Base-by-base conservation (phyloP, 2,888 invertebrate genomes). In the Nomada lathburiana region DNA sequence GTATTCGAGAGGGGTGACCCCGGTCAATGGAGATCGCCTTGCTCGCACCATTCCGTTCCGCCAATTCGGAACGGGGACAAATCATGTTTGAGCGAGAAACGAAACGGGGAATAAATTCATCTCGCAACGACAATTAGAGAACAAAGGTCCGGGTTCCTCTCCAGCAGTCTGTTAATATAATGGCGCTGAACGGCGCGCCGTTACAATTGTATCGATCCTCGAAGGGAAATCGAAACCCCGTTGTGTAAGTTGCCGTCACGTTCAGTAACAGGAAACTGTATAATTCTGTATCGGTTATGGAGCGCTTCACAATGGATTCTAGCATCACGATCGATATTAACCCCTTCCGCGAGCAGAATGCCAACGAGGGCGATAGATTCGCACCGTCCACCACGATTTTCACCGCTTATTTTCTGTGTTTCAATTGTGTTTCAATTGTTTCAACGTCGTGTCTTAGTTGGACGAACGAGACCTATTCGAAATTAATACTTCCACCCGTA, bases 171-270 rank as follows among this genome's bases (percentile, higher is more conserved):
- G n/a, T 67, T 26, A 55, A 83, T n/a, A 70, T 42, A 62, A 64
- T 36, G 7, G 36, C 1, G 36, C 36, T 36, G 7, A 36, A 36
- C 7, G 36, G 36, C 63, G 18, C 50, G 53, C 52, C n/a, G 53
- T 18, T 50, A 20, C 70, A 53, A 47, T 68, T 64, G 72, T 65
- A 76, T 81, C 81, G 82, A 82, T 78, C 65, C 47, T 29, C 11
- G 36, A 11, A 47, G 63, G 78, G 82, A 82, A 83, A 82, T 78
- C 69, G 77, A 64, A 72, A 60, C 67, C 63, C 20, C 10, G 64
- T 16, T 59, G 53, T 63, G 63, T 76, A 76, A 82, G 53, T 69
- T 55, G 26, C 76, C 68, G 64, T 69, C 82, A 69, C 82, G 82
- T n/a, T 52, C 76, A 44, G 76, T 13, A 53, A 82, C 72, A 64